Evolutionary conservation across 2,113 vertebrate species (phyloP).

Genomic region (Varanus komodoensis): DNA sequence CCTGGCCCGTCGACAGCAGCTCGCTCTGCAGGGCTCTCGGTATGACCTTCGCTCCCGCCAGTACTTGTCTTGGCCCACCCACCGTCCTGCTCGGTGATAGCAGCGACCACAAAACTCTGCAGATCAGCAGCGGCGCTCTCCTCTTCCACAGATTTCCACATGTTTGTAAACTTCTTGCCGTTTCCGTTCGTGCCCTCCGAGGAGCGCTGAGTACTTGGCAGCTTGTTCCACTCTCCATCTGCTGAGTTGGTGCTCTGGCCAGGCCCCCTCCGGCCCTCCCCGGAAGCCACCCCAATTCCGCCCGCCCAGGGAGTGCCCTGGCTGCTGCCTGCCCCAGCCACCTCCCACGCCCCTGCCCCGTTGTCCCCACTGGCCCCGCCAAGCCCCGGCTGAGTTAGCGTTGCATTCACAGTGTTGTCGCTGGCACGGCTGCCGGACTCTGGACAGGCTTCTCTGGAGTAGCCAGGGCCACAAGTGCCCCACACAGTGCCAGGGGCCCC

Average conservation of each 20-base stretch:
- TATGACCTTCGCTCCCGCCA: slow-evolving; percentile 87
- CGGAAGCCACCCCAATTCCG: slow-evolving; percentile 72
- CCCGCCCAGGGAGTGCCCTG: slow-evolving; percentile 85
- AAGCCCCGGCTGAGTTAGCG: slow-evolving; percentile 89
- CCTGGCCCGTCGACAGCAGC: slow-evolving; percentile 74
- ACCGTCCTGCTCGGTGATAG: slow-evolving; percentile 75
- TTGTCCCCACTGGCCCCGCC: slow-evolving; percentile 85
- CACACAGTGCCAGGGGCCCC: slow-evolving; percentile 91
- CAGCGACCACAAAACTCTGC: slow-evolving; percentile 72
- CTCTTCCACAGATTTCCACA: slow-evolving; percentile 94
- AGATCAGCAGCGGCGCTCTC: slow-evolving; percentile 80
- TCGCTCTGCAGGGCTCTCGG: slow-evolving; percentile 86
- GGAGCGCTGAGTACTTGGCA: slow-evolving; percentile 87
- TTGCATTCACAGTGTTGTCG: slow-evolving; percentile 98
- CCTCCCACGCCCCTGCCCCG: slow-evolving; percentile 87
- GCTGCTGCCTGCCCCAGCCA: slow-evolving; percentile 78
- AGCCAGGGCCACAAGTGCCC: slow-evolving; percentile 87
- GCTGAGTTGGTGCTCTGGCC: slow-evolving; percentile 80
- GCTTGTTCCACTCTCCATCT: slow-evolving; percentile 89
- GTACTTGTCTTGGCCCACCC: slow-evolving; percentile 83
- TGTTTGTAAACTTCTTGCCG: slow-evolving; percentile 88
- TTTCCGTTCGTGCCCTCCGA: slow-evolving; percentile 77
- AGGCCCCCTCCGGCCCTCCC: slow-evolving; percentile 88
- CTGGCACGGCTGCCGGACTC: slow-evolving; percentile 86
- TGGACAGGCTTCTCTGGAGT: slow-evolving; percentile 90